A percentile compares a stretch with the other conserved stretches of the same genome.
phyloP scores from a whole-genome alignment of 2,888 invertebrate species.

The Cylloceria caligata region DNA sequence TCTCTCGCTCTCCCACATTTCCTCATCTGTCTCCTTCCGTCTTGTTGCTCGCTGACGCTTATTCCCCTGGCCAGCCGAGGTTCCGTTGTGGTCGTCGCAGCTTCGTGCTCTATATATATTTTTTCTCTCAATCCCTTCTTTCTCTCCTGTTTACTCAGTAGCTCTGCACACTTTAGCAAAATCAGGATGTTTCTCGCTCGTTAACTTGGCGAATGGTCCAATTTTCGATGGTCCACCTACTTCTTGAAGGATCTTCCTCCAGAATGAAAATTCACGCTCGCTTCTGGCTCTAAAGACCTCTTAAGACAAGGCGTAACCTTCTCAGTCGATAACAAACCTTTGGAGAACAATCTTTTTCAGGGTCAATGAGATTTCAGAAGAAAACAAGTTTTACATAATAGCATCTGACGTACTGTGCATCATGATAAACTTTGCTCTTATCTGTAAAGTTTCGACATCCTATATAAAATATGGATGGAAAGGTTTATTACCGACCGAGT shows the following conservation, averaged over 20 bases:
- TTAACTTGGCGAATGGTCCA: conserved; percentile 73
- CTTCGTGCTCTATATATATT: conserved; percentile 65
- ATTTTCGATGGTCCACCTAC: conserved; percentile 77
- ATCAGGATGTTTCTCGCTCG: conserved; percentile 59
- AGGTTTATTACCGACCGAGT: no score
- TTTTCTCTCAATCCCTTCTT: conserved; percentile 48
- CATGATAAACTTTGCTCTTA: no score
- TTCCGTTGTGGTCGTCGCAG: conserved; percentile 74
- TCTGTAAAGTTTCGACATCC: no score
- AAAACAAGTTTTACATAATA: no score
- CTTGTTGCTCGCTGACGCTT: conserved; percentile 53
- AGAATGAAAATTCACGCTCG: conserved; percentile 61
- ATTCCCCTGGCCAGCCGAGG: conserved; percentile 53
- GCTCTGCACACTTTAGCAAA: conserved; percentile 38
- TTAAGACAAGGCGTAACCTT: no score
- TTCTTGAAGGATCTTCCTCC: conserved; percentile 64
- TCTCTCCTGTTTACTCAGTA: conserved; percentile 30
- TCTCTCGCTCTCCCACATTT: conserved; percentile 26
- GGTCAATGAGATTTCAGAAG: no score
- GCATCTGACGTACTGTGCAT: no score
- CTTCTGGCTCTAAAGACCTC: conserved; percentile 72
- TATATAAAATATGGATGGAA: no score
- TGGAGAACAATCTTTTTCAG: no score
- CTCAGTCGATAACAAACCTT: no score
- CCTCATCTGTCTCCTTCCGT: conserved; percentile 37